phyloP scores from a whole-genome alignment of 2,888 invertebrate species.

The Acanthosepion esculentum region DNA sequence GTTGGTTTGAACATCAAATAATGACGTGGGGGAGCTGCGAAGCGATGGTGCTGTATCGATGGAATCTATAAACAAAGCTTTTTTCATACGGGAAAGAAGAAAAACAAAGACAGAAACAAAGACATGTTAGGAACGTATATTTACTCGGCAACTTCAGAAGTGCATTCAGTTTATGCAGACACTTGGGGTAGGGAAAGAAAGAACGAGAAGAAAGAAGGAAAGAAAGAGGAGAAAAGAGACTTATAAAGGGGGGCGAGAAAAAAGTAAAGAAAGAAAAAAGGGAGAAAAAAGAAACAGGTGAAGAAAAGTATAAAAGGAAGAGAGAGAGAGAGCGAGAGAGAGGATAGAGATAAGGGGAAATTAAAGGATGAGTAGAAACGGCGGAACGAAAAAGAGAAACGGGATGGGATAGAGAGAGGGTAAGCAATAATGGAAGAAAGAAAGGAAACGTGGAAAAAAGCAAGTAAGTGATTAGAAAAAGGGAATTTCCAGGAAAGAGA shows the following conservation, averaged over 20 bases:
- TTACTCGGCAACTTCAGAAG: background rate
- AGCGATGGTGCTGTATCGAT: background rate
- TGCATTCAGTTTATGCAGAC: background rate
- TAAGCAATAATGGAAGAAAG: slow-evolving; percentile 40
- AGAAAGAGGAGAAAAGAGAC: background rate
- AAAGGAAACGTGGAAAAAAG: background rate
- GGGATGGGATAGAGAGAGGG: background rate
- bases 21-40: background rate
- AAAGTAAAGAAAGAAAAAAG: too few species aligned
- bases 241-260: too few species aligned
- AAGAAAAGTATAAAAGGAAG: too few species aligned
- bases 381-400: background rate
- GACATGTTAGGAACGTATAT: background rate
- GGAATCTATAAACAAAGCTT: background rate
- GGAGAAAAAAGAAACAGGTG: too few species aligned
- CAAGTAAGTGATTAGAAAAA: background rate
- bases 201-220: too few species aligned
- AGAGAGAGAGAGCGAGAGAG: too few species aligned
- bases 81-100: background rate
- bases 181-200: background rate
- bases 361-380: background rate
- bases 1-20: slow-evolving; percentile 6
- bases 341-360: background rate
- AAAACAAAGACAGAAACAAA: background rate
- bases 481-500: background rate